These are phyloP conservation scores for Anas georgica DNA, from an alignment of 2,797 vertebrate genomes.

Conservation along the genomic window DNA sequence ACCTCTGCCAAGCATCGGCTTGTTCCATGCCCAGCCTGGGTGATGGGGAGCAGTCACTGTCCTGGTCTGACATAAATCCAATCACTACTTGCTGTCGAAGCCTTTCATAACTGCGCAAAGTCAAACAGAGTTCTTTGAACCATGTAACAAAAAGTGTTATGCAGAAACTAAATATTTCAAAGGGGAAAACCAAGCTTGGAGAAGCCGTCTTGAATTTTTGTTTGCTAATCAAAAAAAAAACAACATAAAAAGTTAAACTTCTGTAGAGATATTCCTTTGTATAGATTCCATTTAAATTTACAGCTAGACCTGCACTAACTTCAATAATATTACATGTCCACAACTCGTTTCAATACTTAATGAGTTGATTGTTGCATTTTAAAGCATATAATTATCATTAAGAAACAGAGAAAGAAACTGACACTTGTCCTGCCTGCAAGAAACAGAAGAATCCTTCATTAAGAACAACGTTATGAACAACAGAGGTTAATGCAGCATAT, in stretches of 20 bases:
- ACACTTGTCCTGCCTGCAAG: neutral
- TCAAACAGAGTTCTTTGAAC: neutral
- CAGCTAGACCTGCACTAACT: neutral
- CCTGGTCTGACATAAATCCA: neutral
- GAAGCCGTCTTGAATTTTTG: neutral
- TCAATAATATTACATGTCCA: neutral
- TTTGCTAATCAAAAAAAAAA: neutral
- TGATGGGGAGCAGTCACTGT: neutral
- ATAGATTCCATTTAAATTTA: neutral
- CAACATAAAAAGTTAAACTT: neutral
- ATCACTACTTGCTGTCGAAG: neutral
- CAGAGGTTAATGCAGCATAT: neutral
- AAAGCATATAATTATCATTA: neutral
- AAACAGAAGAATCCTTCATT: neutral
- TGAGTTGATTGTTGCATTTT: neutral
- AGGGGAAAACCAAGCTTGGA: neutral
- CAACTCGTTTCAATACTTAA: neutral
- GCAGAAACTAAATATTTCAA: neutral
- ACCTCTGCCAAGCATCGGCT: neutral
- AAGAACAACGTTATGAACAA: neutral
- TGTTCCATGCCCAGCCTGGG: fast-evolving
- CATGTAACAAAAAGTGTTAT: neutral
- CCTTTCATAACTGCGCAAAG: neutral
- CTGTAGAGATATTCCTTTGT: neutral
- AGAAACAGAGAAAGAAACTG: neutral